Base-by-base conservation (phyloP, 2,888 invertebrate species). In the Microctonus hyperodae region DNA sequence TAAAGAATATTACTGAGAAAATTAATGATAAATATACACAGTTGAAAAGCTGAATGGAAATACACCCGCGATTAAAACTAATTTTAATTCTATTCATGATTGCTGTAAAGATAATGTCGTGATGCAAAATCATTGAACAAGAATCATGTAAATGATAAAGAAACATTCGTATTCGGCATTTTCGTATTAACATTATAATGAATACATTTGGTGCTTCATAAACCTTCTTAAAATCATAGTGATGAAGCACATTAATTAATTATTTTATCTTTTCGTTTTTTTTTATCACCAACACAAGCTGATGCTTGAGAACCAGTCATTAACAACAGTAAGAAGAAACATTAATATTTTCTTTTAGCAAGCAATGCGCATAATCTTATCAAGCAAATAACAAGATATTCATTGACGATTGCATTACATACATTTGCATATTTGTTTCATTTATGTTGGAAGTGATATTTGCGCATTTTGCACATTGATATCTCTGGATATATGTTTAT, bases 11-110 rank as follows among this genome's bases (percentile, higher is more conserved):
- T 65, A 74, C 79, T 79, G 78, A 78, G 77, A 76, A 81, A 80
- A 80, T 81, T 28, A 60, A 40, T 28, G 53, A 56, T 59, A 59
- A 80, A 79, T 80, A 81, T 83, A 83, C 82, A 83, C 79, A 83
- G 83, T 82, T 72, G 76, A 82, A 81, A 81, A 79, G 79, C 73
- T 77, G 70, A 78, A 82, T 79, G 79, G 78, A 79, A 81, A 80
- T 79, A 76, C 74, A 67, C 76, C 72, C 74, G 80, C 78, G 81
- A 83, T 79, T 80, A 82, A 81, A 74, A 81, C 76, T 79, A 81
- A 83, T 83, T 79, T 83, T 83, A 81, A 83, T 74, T 78, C 71
- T 74, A 72, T 65, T 74, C 66, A 69, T 71, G 75, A 75, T 76
- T 60, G 73, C 72, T 71, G 73, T 69, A 74, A 75, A 76, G 74